Evolutionary conservation across 1,140 invertebrate species (phyloP).

Genomic region (Arctopsyche grandis): DNA sequence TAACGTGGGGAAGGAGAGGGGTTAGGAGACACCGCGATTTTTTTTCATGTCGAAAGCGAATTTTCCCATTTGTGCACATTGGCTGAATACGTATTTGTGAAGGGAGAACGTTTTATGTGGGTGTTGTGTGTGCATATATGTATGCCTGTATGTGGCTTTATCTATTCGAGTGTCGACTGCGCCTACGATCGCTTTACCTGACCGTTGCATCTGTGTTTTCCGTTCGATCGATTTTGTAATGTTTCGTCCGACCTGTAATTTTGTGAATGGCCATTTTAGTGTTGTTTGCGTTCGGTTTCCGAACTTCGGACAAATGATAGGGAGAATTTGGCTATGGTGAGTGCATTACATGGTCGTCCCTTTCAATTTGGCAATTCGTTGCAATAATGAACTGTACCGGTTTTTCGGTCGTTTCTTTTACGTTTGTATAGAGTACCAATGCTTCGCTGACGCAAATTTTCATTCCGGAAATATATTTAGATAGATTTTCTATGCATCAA

Average conservation of each 20-base stretch:
- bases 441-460: too few relatives aligned
- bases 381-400: neutral
- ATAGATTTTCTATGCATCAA: too few relatives aligned
- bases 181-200: neutral
- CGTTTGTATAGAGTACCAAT: too few relatives aligned
- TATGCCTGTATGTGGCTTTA: too few relatives aligned
- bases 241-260: neutral
- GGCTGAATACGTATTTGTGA: neutral
- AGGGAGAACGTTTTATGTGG: neutral
- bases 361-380: conserved; percentile 23
- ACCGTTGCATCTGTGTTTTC: neutral
- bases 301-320: conserved; percentile 22
- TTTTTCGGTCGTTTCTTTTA: neutral
- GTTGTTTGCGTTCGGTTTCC: conserved; percentile 16
- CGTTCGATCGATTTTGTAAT: neutral
- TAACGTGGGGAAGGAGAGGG: conserved; percentile 11
- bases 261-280: conserved; percentile 18
- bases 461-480: too few relatives aligned
- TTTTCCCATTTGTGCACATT: conserved; percentile 2
- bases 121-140: too few relatives aligned
- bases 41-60: neutral
- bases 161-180: neutral
- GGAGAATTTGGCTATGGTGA: neutral
- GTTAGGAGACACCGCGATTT: neutral
- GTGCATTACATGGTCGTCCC: neutral